A percentile compares a stretch with the other conserved stretches of the same genome.
phyloP scores from a whole-genome alignment of 1,140 invertebrate genomes.

The Halyomorpha halys region DNA sequence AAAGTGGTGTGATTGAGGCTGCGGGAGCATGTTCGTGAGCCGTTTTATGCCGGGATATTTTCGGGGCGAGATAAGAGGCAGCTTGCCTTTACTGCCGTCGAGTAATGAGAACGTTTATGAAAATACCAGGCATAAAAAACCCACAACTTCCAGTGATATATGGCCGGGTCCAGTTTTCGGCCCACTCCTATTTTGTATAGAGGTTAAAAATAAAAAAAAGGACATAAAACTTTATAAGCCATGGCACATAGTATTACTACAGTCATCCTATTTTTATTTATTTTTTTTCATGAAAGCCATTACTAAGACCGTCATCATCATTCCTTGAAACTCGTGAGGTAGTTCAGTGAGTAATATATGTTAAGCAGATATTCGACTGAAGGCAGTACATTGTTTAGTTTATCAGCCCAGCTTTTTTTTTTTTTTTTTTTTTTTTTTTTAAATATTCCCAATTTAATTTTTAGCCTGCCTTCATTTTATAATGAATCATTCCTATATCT shows the following conservation, averaged over 20 bases:
- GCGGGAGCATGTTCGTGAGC: too few relatives aligned
- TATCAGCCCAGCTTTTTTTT: too few relatives aligned
- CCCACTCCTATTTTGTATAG: slow-evolving; percentile 1
- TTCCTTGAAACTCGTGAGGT: not conserved
- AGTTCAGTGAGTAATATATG: not conserved
- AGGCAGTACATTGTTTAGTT: not conserved
- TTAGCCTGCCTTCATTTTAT: too few relatives aligned
- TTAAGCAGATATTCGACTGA: not conserved
- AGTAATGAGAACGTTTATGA: slow-evolving; percentile 10
- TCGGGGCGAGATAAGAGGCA: not conserved
- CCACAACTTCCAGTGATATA: not conserved
- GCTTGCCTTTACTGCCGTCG: slow-evolving; percentile 3
- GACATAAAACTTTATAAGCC: not conserved
- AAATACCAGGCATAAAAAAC: not conserved
- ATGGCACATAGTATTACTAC: not conserved
- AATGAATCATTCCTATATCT: too few relatives aligned
- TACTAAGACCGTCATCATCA: not conserved
- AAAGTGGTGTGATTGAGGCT: too few relatives aligned
- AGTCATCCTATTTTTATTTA: not conserved
- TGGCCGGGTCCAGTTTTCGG: slow-evolving; percentile 7
- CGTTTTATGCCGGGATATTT: not conserved
- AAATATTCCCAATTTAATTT: too few relatives aligned
- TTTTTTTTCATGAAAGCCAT: not conserved
- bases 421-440: too few relatives aligned
- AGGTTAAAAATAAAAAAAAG: not conserved